Evolutionary conservation across 2,888 invertebrate species (phyloP).

Genomic region (Panopea generosa): DNA sequence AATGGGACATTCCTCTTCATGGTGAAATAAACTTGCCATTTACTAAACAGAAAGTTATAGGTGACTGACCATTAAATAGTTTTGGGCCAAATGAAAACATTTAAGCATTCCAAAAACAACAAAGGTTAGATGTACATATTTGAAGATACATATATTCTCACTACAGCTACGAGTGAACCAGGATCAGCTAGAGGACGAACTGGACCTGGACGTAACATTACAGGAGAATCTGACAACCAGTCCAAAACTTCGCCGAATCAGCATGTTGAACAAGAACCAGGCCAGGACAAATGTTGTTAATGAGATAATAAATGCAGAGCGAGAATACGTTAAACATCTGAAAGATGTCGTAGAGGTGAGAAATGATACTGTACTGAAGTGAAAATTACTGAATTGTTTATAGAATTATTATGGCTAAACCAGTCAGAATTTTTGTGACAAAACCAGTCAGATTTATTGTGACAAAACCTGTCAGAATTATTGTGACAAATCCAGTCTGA

Average conservation of each 20-base stretch:
- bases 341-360: slow-evolving; percentile 87
- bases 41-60: too few species aligned
- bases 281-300: slow-evolving; percentile 90
- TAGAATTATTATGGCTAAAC: background rate
- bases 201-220: slow-evolving; percentile 86
- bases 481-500: too few species aligned
- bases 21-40: too few species aligned
- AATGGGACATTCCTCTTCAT: too few species aligned
- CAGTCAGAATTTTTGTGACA: background rate
- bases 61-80: too few species aligned
- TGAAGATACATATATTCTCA: too few species aligned
- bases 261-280: slow-evolving; percentile 87
- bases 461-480: background rate
- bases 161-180: slow-evolving; percentile 89
- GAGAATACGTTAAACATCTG: slow-evolving; percentile 93
- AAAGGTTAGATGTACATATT: too few species aligned
- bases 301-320: slow-evolving; percentile 93
- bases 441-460: background rate
- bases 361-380: background rate
- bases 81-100: too few species aligned
- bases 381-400: background rate
- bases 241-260: slow-evolving; percentile 86
- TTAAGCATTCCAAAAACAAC: too few species aligned
- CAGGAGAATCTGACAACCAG: slow-evolving; percentile 82
- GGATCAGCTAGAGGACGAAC: slow-evolving; percentile 83